Percentiles rank a stretch among this genome's conserved stretches.
Evolutionary conservation across 1,140 invertebrate species (phyloP).

Genomic region (Pygmarrhopalites habei): DNA sequence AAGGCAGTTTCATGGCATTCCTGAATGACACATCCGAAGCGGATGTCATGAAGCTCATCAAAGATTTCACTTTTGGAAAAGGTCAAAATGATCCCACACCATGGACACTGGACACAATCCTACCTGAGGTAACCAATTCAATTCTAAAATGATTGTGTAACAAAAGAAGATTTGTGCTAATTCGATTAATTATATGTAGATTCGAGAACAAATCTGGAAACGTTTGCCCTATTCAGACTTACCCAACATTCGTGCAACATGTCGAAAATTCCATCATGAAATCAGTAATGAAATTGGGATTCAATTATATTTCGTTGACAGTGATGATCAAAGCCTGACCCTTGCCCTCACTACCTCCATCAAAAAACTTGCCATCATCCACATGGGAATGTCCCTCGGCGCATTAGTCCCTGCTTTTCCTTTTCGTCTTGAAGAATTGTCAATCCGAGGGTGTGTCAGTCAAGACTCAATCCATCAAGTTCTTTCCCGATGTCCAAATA

Average conservation of each 20-base stretch:
- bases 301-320: not conserved
- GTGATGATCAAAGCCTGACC: not conserved
- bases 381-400: not conserved
- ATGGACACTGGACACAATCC: not conserved
- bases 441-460: not conserved
- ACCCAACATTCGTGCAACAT: not conserved
- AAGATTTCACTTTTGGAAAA: not conserved
- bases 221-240: not conserved
- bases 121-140: constrained; percentile 4
- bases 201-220: not conserved
- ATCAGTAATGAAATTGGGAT: not conserved
- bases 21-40: not conserved
- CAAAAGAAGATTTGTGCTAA: too few relatives aligned
- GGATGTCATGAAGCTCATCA: not conserved
- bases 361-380: not conserved
- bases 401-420: not conserved
- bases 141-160: too few relatives aligned
- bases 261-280: not conserved
- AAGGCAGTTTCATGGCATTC: constrained; percentile 1
- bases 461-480: not conserved
- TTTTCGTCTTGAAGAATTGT: not conserved
- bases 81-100: not conserved
- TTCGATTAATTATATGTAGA: too few relatives aligned
- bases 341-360: not conserved
- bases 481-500: not conserved